These are phyloP conservation scores for Muschampia plurimacula DNA, from an alignment of 2,888 invertebrate genomes.

Conservation along the genomic window DNA sequence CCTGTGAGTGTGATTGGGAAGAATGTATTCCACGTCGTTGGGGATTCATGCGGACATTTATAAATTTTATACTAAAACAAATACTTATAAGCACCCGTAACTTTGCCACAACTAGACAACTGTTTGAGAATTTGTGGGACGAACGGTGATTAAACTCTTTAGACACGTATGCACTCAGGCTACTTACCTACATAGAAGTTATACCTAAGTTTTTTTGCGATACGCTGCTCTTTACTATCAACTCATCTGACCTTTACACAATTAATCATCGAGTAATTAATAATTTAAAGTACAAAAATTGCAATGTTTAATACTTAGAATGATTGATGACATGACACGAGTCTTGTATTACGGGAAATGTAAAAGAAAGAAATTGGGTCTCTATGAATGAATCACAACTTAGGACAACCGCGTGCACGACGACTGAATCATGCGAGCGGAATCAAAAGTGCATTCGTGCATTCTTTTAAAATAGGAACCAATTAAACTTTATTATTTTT, in stretches of 20 bases:
- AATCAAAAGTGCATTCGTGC: slow-evolving; percentile 20
- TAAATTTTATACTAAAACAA: too few species aligned
- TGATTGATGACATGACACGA: slow-evolving; percentile 42
- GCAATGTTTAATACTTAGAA: slow-evolving; percentile 48
- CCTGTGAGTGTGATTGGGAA: too few species aligned
- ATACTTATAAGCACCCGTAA: too few species aligned
- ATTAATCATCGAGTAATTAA: slow-evolving; percentile 27
- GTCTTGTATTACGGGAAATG: slow-evolving; percentile 43
- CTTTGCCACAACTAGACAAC: too few species aligned
- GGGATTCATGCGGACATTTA: too few species aligned
- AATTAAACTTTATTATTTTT: not conserved
- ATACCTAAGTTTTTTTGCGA: not conserved
- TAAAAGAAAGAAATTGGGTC: slow-evolving; percentile 48
- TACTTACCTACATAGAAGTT: not conserved
- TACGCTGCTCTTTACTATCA: not conserved
- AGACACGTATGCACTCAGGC: too few species aligned
- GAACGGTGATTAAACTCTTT: too few species aligned
- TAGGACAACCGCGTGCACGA: slow-evolving; percentile 5
- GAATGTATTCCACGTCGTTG: too few species aligned
- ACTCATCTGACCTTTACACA: slow-evolving; percentile 14
- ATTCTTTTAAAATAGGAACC: slow-evolving; percentile 12
- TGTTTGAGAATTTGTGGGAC: too few species aligned
- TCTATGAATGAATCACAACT: slow-evolving; percentile 45
- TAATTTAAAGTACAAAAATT: slow-evolving; percentile 26
- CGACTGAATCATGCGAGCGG: slow-evolving; percentile 24